Conservation (phyloP, 1,140 invertebrate genomes). For the Cheumatopsyche charites region DNA sequence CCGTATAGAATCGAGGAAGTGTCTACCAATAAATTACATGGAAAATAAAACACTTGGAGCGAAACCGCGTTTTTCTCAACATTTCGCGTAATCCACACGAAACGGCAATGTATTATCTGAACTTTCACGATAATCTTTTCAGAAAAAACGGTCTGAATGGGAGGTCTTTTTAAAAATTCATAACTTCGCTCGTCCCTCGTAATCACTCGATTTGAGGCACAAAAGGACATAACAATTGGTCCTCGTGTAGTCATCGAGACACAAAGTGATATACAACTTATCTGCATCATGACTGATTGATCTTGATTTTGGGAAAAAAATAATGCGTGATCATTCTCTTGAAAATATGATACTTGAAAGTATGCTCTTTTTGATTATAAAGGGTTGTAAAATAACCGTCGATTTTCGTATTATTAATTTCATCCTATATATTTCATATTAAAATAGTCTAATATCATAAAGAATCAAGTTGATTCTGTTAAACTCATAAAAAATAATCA, state of each 20-base stretch:
- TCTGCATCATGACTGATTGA: conserved; percentile 23
- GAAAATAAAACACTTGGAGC: conserved; percentile 7
- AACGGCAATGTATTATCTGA: background rate
- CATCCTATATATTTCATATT: no score
- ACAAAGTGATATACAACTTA: conserved; percentile 17
- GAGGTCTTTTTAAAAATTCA: conserved; percentile 13
- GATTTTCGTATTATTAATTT: no score
- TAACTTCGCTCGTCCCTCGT: conserved; percentile 2
- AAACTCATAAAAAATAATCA: no score
- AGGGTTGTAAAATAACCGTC: no score
- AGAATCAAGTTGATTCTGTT: no score
- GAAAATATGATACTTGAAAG: background rate
- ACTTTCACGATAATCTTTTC: background rate
- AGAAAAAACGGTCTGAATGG: background rate
- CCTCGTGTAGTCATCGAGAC: conserved; percentile 4
- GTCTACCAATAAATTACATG: conserved; percentile 17
- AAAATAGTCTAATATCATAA: no score
- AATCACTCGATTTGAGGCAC: conserved; percentile 34
- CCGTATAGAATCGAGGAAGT: conserved; percentile 24
- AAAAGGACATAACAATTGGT: conserved; percentile 30
- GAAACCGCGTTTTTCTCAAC: background rate
- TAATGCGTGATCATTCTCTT: no score
- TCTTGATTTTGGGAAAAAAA: conserved; percentile 4
- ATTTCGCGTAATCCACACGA: background rate
- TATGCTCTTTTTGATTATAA: background rate